Evolutionary conservation across 2,113 vertebrate genomes (phyloP), one percentile per base, ranked within the genome.

Genomic region (Diadophis punctatus): DNA sequence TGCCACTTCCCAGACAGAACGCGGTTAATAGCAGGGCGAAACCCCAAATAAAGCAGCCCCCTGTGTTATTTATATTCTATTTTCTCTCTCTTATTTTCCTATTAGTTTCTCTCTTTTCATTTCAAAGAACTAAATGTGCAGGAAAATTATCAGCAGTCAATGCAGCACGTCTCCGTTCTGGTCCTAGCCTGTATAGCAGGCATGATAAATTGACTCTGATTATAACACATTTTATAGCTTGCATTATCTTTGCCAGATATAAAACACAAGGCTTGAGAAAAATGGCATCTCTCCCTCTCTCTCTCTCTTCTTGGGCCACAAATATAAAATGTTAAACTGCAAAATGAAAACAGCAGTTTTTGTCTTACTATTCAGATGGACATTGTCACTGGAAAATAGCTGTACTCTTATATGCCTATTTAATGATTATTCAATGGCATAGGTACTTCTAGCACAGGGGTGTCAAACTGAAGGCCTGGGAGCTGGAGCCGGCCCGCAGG

Each of bases 191-290:
- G 92, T 93, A 95, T 49, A 94, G 91, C 85, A 94, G 91, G 90
- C 52, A 14, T 95, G 95, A 95, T 92, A 93, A 97, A 96, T 95
- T 93, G 34, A 92, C 92, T 95, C 63, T 86, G 94, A 93, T 96
- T 96, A 94, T 92, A 96, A 93, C 49, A 92, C 22, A 91, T 95
- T 96, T 96, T 95, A 95, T 91, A 97, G 94, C 53, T 96, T 85
- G 94, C 88, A 95, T 96, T 94, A 95, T 92, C 90, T 96, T 96
- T 94, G 94, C 68, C 90, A 95, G 91, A 93, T 94, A 92, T 91
- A 94, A 93, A 95, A 93, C 74, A 88, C 60, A 96, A 68, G 30
- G 74, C 23, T 92, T 90, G 93, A 95, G 91, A 95, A 95, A 95
- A 95, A 92, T 86, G 93, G 95, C 68, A 91, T 16, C 30, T 46